Base-by-base conservation (phyloP, 2,888 invertebrate genomes). In the Drosophila barbarae region DNA sequence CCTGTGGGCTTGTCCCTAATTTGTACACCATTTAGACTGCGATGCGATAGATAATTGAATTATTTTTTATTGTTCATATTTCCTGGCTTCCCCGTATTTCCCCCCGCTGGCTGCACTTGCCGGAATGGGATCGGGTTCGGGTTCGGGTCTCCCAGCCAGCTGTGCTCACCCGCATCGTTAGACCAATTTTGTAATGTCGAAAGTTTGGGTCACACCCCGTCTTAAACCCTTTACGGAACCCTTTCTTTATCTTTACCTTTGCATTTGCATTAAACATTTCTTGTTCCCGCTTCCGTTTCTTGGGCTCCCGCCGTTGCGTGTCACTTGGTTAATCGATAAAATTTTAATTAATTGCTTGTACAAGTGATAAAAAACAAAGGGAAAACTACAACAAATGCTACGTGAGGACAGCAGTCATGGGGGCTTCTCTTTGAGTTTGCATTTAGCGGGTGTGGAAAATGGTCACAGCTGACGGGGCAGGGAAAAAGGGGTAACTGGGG, bases 131-230 rank as follows among this genome's bases (percentile, higher is more conserved):
- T 21, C 12, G 38, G 35, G 34, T 15, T 23, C 23, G 23, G 23
- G 23, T 4, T 23, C 5, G 23, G 23, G 34, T 26, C 41, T 52
- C 39, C 28, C 21, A n/a, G 69, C 82, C 82, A 82, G 77, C 77
- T 78, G 78, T 77, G 83, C 77, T 83, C 77, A 67, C 79, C 79
- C 84, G 79, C 79, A 79, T 79, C 76, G 84, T 76, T 83, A 72
- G 55, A 80, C 77, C 73, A 80, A 83, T 79, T 83, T 76, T 64
- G 69, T 73, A 83, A 77, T 72, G 71, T 56, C 71, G 44, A 46
- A 36, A 66, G 63, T 53, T 46, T 46, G 44, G 72, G 72, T 36
- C 72, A 77, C 77, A 69, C 80, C 80, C 71, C 64, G 41, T 49
- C 64, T 36, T 42, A 38, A 8, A 15, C 47, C 38, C 15, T 23